phyloP scores from a whole-genome alignment of 2,113 vertebrate species.

The Panthera leo region DNA sequence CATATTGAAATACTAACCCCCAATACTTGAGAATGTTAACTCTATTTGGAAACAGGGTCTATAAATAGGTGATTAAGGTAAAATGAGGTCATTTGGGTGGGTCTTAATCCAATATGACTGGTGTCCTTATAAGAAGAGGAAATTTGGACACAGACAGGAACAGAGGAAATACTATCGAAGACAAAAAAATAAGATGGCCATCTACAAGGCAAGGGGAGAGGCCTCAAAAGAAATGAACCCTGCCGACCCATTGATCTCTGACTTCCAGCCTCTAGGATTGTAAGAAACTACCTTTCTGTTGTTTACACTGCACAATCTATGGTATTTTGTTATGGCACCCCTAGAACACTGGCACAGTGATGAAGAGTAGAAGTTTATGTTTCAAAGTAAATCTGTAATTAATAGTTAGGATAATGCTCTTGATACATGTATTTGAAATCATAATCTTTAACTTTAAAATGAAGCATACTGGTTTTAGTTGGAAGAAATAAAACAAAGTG shows the following conservation, averaged over 20 bases:
- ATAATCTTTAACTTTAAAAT: conserved; percentile 11
- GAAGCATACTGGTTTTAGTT: neutral
- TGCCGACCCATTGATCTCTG: neutral
- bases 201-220: neutral
- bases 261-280: neutral
- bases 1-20: neutral
- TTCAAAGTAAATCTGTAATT: neutral
- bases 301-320: neutral
- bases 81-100: neutral
- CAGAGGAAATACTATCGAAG: neutral
- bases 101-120: neutral
- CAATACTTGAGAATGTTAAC: neutral
- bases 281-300: neutral
- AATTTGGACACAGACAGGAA: neutral
- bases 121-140: neutral
- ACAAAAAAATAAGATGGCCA: neutral
- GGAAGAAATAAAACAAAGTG: neutral
- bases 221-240: neutral
- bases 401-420: neutral
- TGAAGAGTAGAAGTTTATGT: neutral
- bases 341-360: neutral
- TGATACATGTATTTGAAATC: neutral
- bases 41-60: neutral
- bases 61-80: neutral
- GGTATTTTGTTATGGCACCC: neutral